Conservation (phyloP, 2,888 invertebrate species). For the Rhyacophila evoluta region DNA sequence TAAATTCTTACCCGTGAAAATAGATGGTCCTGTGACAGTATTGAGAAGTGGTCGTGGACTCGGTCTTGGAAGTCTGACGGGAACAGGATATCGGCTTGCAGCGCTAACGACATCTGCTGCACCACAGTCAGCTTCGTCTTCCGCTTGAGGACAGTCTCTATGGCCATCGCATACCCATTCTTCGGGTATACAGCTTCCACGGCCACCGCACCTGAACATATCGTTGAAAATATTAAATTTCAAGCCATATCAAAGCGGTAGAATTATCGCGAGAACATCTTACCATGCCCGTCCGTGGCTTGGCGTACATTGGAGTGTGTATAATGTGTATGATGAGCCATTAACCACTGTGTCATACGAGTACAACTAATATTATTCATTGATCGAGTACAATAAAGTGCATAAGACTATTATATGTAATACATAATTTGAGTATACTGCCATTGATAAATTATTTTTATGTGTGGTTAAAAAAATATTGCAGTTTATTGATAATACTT, state of each 20-base stretch:
- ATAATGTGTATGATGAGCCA: no score
- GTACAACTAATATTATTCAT: no score
- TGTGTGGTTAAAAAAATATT: neutral
- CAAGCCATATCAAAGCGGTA: no score
- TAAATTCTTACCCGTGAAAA: constrained; percentile 31
- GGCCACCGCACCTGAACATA: constrained; percentile 61
- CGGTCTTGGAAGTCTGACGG: constrained; percentile 48
- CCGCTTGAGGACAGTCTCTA: constrained; percentile 61
- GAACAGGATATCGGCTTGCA: constrained; percentile 51
- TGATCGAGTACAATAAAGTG: no score
- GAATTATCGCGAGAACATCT: no score
- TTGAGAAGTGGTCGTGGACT: constrained; percentile 11
- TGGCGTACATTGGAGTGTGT: no score
- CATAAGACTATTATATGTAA: no score
- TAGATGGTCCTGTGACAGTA: constrained; percentile 56
- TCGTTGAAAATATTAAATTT: no score
- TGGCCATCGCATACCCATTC: constrained; percentile 69
- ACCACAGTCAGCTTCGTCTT: constrained; percentile 41
- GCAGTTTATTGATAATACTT: constrained; percentile 58
- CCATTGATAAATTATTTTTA: no score
- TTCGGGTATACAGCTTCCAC: constrained; percentile 62
- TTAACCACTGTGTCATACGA: no score
- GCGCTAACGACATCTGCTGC: constrained; percentile 50
- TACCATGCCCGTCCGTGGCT: no score
- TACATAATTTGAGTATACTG: no score